Evolutionary conservation across 2,113 vertebrate species (phyloP).

Genomic region (Cyrtonyx montezumae): DNA sequence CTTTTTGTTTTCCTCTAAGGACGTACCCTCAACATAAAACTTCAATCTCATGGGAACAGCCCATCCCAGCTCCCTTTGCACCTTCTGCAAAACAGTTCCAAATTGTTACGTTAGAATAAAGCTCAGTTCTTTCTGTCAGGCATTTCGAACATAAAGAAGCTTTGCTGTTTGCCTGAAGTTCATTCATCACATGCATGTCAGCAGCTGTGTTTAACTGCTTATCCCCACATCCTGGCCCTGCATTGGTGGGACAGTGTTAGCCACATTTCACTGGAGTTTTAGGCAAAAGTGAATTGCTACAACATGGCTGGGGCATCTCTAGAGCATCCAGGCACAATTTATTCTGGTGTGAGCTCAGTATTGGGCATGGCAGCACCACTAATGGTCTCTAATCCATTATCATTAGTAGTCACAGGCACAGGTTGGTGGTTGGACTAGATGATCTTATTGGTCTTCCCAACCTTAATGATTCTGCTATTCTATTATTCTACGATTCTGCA

Average conservation of each 20-base stretch:
- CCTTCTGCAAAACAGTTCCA: background rate
- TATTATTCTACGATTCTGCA: too few species aligned
- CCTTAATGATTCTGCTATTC: too few species aligned
- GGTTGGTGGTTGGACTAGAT: too few species aligned
- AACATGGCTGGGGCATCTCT: background rate
- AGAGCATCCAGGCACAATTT: background rate
- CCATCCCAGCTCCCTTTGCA: background rate
- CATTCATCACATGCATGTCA: background rate
- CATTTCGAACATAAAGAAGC: background rate
- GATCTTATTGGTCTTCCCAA: too few species aligned
- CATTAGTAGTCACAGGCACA: background rate
- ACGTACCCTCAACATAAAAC: slow-evolving; percentile 3
- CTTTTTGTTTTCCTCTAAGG: slow-evolving; percentile 24
- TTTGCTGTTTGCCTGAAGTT: slow-evolving; percentile 21
- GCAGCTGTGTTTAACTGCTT: slow-evolving; percentile 6
- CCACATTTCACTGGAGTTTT: background rate
- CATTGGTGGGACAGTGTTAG: fast-evolving
- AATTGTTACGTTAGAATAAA: fast-evolving
- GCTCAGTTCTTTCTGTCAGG: background rate
- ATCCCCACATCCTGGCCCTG: slow-evolving; percentile 28
- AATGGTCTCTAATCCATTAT: background rate
- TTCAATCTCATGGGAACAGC: background rate
- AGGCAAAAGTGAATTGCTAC: background rate
- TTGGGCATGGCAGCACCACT: fast-evolving
- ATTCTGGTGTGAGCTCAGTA: background rate